Conservation (phyloP, 2,888 invertebrate species). For the Helicoverpa assulta region DNA sequence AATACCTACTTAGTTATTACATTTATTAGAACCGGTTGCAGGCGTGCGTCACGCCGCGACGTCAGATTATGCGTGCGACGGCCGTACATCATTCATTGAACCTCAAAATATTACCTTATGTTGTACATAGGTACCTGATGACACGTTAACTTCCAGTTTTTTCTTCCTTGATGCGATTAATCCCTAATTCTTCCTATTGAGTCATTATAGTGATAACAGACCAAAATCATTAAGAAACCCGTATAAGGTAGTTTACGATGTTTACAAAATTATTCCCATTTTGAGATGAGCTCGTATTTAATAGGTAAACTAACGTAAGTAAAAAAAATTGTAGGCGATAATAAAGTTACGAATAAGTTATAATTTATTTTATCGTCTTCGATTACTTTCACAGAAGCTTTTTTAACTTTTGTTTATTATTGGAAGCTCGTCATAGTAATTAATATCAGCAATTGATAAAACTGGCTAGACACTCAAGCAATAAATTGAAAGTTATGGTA, state of each 20-base stretch:
- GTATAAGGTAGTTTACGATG: too few species aligned
- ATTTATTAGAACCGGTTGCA: slow-evolving; percentile 68
- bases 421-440: slow-evolving; percentile 7
- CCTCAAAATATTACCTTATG: slow-evolving; percentile 12
- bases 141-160: slow-evolving; percentile 11
- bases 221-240: too few species aligned
- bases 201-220: slow-evolving; percentile 16
- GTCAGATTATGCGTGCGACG: slow-evolving; percentile 44
- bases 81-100: slow-evolving; percentile 16
- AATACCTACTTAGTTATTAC: slow-evolving; percentile 59
- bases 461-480: slow-evolving; percentile 39
- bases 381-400: neutral
- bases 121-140: neutral
- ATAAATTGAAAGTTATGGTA: slow-evolving; percentile 31
- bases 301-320: too few species aligned
- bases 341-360: too few species aligned
- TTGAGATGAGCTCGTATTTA: too few species aligned
- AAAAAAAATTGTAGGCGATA: too few species aligned
- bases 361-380: too few species aligned
- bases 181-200: slow-evolving; percentile 20
- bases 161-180: slow-evolving; percentile 12
- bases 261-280: too few species aligned
- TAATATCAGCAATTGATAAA: slow-evolving; percentile 32
- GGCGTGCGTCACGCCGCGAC: slow-evolving; percentile 50
- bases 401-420: neutral